Evolutionary conservation across 1,140 invertebrate species (phyloP), one percentile per base, ranked within the genome.

Genomic region (Plutomurus gul): DNA sequence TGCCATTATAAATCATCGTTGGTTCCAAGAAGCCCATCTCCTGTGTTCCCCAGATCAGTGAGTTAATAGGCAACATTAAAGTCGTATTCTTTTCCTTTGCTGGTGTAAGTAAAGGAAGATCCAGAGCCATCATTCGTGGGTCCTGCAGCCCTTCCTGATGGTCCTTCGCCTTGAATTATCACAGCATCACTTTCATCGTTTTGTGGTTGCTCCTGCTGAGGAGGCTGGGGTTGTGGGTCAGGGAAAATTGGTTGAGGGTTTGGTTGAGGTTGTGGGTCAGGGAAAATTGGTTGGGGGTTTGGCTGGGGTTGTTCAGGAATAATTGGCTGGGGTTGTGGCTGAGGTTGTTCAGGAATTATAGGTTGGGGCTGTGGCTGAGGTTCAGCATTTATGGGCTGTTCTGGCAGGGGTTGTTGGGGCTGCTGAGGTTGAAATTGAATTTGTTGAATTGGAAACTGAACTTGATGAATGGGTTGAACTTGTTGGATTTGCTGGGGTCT

Each of bases 21-120:
- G n/a, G n/a, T n/a, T n/a, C n/a, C n/a, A n/a, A n/a, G n/a, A n/a
- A n/a, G n/a, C n/a, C n/a, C n/a, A n/a, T n/a, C n/a, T n/a, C n/a
- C n/a, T n/a, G n/a, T n/a, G n/a, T n/a, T n/a, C n/a, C n/a, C n/a
- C n/a, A n/a, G n/a, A n/a, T n/a, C n/a, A n/a, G n/a, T n/a, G n/a
- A n/a, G n/a, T 70, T 79, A 79, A 49, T 79, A 79, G 10, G 71
- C 47, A 46, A 79, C 39, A 27, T 39, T 79, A 18, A 75, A 79
- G 43, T 79, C 77, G 27, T 74, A 79, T 30, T 56, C 47, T 13
- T 72, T 73, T 40, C 77, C 77, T 33, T 39, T 72, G 37, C 70
- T 79, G 1, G 36, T 27, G 49, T 60, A 79, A 11, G 71, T 60
- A 11, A 75, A 56, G 11, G 72, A 79, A 56, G 77, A 79, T 47